Percentiles rank a stretch among this genome's conserved stretches.
phyloP scores from a whole-genome alignment of 1,140 invertebrate genomes.

The Neelides sp. region DNA sequence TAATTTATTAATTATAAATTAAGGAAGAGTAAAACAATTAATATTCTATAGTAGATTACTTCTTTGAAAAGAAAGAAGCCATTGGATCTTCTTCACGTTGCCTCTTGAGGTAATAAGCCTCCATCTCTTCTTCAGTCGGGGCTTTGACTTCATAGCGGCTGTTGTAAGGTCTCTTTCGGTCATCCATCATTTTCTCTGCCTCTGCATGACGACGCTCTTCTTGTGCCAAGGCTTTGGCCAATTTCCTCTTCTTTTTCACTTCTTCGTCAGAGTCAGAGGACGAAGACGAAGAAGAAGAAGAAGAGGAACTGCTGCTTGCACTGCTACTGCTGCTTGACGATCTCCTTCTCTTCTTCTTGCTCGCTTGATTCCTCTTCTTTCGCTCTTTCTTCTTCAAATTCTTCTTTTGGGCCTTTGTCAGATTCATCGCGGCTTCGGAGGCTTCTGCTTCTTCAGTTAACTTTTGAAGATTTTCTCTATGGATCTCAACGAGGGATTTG shows the following conservation, averaged over 20 bases:
- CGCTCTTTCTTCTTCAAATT: conserved; percentile 10
- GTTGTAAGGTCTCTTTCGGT: conserved; percentile 82
- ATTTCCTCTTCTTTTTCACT: conserved; percentile 33
- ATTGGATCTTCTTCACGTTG: conserved; percentile 81
- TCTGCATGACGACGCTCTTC: conserved; percentile 50
- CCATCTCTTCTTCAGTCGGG: conserved; percentile 81
- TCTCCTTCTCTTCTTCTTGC: conserved; percentile 41
- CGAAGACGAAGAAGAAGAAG: neutral
- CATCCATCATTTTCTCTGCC: conserved; percentile 60
- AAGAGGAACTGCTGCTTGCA: neutral
- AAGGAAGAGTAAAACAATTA: too few relatives aligned
- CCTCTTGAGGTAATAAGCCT: conserved; percentile 80
- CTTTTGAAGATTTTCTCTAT: conserved; percentile 50
- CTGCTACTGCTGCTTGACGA: conserved; percentile 1
- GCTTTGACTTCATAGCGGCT: conserved; percentile 69
- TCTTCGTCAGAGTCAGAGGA: conserved; percentile 35
- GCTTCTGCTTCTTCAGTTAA: conserved; percentile 50
- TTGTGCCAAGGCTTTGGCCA: conserved; percentile 45
- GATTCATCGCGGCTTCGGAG: too few relatives aligned
- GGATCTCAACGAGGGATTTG: conserved; percentile 39
- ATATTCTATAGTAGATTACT: too few relatives aligned
- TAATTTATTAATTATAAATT: too few relatives aligned
- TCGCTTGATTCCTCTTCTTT: conserved; percentile 34
- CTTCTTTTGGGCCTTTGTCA: conserved; percentile 10
- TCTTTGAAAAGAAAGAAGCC: conserved; percentile 38